Evolutionary conservation across 2,113 vertebrate species (phyloP), one percentile per base, ranked within the genome.

Genomic region (Ailuropoda melanoleuca): DNA sequence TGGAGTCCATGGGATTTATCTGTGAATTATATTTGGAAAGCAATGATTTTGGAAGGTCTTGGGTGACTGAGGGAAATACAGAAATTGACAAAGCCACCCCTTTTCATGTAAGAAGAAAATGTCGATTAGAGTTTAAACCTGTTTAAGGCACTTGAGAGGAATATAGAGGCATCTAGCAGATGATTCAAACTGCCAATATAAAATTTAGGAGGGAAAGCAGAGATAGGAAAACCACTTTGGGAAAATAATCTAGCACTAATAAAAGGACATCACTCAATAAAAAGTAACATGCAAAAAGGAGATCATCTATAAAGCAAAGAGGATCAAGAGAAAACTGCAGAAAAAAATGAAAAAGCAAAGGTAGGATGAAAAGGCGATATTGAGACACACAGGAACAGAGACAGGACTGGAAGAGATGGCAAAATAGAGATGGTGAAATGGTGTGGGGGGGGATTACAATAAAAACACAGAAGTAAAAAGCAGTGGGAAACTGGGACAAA

Each of bases 191-290:
- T n/a, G 37, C 70, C 88, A 70, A 26, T 8, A 56, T 15, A n/a
- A 95, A 91, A 56, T 88, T 92, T 48, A 48, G 58, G 19, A 90
- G 37, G 64, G 17, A 81, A 24, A 19, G n/a, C 24, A 53, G 39
- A 88, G 68, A 53, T 56, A 55, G 21, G 55, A 37, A 53, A 68
- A 31, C 46, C 26, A 53, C 7, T 93, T 86, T 34, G 89, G 83
- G 19, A 82, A 95, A 83, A 90, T 90, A 80, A 92, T 74, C 19
- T 12, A 66, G 53, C 34, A 83, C 39, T 55, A 74, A 85, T 39
- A 91, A 96, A 82, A 96, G 62, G 55, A 92, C 26, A 88, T 24
- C n/a, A 64, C 7, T 21, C 70, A 93, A 88, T 60, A 81, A 91
- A 97, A 97, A 78, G 26, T 78, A 90, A 81, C 14, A 62, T 12